Evolutionary conservation across 2,797 vertebrate species (phyloP).

Genomic region (Peromyscus eremicus): DNA sequence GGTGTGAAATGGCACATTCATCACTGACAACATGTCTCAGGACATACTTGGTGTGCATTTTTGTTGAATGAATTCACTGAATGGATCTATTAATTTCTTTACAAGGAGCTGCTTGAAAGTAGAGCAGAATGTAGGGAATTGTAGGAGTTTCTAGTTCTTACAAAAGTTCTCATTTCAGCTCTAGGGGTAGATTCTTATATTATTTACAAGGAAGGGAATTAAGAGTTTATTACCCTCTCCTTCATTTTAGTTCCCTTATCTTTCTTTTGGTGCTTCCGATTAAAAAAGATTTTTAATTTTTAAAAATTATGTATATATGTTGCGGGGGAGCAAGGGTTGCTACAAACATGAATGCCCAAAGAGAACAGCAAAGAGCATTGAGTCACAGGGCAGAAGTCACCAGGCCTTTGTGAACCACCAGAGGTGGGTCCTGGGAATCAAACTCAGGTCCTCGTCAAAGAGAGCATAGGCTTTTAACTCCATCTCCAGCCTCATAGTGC

Average conservation of each 20-base stretch:
- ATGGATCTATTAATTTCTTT: constrained; percentile 24
- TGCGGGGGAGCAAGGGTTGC: no score
- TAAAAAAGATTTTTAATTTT: not conserved
- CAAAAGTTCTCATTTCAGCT: not conserved
- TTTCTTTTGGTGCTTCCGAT: not conserved
- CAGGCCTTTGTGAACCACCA: not conserved
- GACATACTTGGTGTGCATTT: not conserved
- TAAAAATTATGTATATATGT: not conserved
- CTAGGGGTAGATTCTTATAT: not conserved
- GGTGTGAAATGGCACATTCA: not conserved
- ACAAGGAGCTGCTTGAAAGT: not conserved
- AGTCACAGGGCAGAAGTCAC: not conserved
- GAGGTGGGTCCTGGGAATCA: not conserved
- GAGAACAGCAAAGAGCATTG: not conserved
- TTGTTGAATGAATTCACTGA: not conserved
- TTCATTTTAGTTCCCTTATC: not conserved
- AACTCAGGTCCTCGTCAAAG: not conserved
- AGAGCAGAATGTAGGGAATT: constrained; percentile 21
- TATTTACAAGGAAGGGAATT: not conserved
- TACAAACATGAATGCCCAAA: not conserved
- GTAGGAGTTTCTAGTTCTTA: constrained; percentile 5
- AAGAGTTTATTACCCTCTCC: not conserved
- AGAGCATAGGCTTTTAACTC: not conserved
- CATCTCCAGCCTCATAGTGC: not conserved
- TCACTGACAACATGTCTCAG: not conserved